Evolutionary conservation across 2,797 vertebrate genomes (phyloP).

Genomic region (Oophaga sylvatica): DNA sequence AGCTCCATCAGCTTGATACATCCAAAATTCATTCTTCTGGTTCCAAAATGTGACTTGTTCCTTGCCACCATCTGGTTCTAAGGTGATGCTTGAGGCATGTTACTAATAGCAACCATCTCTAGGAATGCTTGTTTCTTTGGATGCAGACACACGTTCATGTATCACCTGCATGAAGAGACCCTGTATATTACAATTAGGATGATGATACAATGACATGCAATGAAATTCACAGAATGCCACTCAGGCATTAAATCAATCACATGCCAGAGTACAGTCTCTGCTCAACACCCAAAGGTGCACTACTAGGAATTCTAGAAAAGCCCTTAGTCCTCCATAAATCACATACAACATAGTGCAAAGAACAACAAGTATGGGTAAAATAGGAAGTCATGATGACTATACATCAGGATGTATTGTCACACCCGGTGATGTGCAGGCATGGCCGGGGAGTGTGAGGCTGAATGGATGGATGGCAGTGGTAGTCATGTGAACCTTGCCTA

Average conservation of each 20-base stretch:
- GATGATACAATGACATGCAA: conserved; percentile 41
- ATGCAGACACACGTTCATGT: conserved; percentile 55
- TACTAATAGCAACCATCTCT: conserved; percentile 82
- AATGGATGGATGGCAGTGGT: not conserved
- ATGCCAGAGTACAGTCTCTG: not conserved
- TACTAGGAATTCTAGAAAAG: not conserved
- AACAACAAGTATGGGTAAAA: not conserved
- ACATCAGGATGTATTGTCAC: not conserved
- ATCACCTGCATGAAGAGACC: conserved; percentile 52
- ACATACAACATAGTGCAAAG: not conserved
- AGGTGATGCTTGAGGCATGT: conserved; percentile 74
- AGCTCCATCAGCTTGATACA: conserved; percentile 26
- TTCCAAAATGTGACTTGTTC: conserved; percentile 64
- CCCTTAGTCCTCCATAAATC: conserved; percentile 17
- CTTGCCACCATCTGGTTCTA: conserved; percentile 66
- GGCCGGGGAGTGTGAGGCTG: not conserved
- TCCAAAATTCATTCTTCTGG: conserved; percentile 57
- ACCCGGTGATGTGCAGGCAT: not conserved
- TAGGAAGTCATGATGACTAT: conserved; percentile 3
- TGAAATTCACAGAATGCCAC: conserved; percentile 28
- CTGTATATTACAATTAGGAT: conserved; percentile 25
- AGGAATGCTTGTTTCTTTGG: conserved; percentile 74
- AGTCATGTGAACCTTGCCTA: conserved; percentile 39
- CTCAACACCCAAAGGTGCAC: conserved; percentile 13
- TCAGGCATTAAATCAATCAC: conserved; percentile 36